Percentiles rank a stretch among this genome's conserved stretches.
Conservation (phyloP, 1,140 invertebrate genomes). For the Drosophila malerkotliana region DNA sequence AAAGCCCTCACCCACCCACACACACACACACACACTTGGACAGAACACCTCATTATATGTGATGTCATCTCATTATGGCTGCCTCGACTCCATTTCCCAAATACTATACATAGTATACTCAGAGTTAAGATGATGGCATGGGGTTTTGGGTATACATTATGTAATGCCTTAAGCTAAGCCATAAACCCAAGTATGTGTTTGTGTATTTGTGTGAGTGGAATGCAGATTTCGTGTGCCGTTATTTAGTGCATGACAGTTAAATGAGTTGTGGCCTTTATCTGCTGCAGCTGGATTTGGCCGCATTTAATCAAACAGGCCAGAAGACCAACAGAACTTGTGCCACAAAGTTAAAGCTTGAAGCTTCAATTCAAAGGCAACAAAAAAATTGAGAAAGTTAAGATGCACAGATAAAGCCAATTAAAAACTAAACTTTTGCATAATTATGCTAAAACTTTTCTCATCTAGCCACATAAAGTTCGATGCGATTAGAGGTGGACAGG, state of each 20-base stretch:
- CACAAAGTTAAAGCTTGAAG: conserved; percentile 44
- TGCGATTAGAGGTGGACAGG: conserved; percentile 25
- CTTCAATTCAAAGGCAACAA: conserved; percentile 22
- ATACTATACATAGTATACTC: neutral
- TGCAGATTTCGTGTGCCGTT: conserved; percentile 71
- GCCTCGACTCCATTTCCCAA: conserved; percentile 23
- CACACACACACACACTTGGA: conserved; percentile 17
- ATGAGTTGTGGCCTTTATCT: conserved; percentile 67
- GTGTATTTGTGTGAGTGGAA: conserved; percentile 18
- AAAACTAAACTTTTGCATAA: conserved; percentile 32
- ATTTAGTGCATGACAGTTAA: conserved; percentile 82
- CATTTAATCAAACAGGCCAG: conserved; percentile 64
- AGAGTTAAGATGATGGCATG: conserved; percentile 2
- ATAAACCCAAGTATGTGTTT: conserved; percentile 4
- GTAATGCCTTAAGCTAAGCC: conserved; percentile 56
- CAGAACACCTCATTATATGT: conserved; percentile 73
- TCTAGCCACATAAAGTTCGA: conserved; percentile 36
- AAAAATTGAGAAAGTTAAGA: conserved; percentile 1
- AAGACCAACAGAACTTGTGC: neutral
- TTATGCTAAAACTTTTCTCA: conserved; percentile 25
- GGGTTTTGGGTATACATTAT: conserved; percentile 47
- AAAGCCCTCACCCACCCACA: conserved; percentile 18
- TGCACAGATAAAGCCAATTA: conserved; percentile 27
- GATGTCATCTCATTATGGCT: conserved; percentile 78
- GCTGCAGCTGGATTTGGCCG: conserved; percentile 46